These are phyloP conservation scores for Drosophila equinoxialis DNA, from an alignment of 1,140 invertebrate genomes.

Conservation along the genomic window DNA sequence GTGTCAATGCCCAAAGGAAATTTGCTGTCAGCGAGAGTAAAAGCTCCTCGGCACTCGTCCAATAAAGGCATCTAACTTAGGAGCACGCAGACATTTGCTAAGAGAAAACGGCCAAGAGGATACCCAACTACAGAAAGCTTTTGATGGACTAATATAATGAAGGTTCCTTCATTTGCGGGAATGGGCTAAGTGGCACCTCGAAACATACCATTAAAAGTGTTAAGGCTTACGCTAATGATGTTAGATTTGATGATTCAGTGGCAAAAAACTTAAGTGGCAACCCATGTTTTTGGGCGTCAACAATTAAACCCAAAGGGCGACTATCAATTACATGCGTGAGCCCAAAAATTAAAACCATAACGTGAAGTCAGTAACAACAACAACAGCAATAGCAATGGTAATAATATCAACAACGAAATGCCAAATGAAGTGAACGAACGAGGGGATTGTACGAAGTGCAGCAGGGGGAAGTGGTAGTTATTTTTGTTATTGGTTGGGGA, in stretches of 20 bases:
- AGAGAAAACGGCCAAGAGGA: not conserved
- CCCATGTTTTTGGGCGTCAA: constrained; percentile 54
- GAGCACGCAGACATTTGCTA: not conserved
- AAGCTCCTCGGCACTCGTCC: not conserved
- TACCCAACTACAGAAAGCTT: not conserved
- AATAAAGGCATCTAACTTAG: constrained; percentile 1
- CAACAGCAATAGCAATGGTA: constrained; percentile 20
- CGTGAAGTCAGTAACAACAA: constrained; percentile 45
- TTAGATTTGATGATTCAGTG: constrained; percentile 4
- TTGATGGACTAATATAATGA: not conserved
- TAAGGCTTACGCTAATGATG: not conserved
- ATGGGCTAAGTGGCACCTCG: not conserved
- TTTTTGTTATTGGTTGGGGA: constrained; percentile 7
- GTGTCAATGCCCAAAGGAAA: not conserved
- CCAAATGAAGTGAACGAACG: constrained; percentile 69
- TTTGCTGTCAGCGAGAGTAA: not conserved
- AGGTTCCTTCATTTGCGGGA: not conserved
- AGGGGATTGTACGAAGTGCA: not conserved
- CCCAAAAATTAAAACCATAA: constrained; percentile 71
- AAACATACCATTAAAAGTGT: constrained; percentile 5
- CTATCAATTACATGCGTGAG: constrained; percentile 73
- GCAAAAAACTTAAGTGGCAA: constrained; percentile 8
- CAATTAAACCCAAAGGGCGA: constrained; percentile 66
- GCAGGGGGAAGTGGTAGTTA: constrained; percentile 15
- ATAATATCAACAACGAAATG: constrained; percentile 46